Percentiles rank a stretch among this genome's conserved stretches.
Evolutionary conservation across 2,113 vertebrate genomes (phyloP).

Genomic region (Lagenorhynchus albirostris): DNA sequence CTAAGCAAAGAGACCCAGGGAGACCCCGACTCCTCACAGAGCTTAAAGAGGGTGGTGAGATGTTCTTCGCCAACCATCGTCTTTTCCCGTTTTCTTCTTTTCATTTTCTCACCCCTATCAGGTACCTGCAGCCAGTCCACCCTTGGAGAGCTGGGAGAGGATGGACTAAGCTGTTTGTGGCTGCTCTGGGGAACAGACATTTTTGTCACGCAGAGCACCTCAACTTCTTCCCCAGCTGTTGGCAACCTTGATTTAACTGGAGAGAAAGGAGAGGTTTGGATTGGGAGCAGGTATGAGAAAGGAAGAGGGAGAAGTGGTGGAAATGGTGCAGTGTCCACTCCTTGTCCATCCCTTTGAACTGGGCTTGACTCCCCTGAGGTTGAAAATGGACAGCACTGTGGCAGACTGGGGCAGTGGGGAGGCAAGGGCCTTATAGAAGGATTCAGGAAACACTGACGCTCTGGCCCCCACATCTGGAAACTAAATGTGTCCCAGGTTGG

Average conservation of each 20-base stretch:
- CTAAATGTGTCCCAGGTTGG: neutral
- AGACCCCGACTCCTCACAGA: neutral
- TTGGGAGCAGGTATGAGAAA: neutral
- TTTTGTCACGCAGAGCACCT: neutral
- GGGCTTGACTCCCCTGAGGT: neutral
- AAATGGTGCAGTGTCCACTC: neutral
- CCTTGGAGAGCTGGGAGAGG: neutral
- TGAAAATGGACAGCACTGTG: neutral
- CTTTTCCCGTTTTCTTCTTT: neutral
- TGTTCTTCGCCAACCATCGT: neutral
- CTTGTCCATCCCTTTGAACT: neutral
- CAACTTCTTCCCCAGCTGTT: neutral
- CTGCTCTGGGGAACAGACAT: neutral
- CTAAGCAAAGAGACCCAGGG: neutral
- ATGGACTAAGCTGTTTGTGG: neutral
- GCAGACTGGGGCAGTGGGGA: neutral
- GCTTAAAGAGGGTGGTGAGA: neutral
- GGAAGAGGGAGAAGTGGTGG: neutral
- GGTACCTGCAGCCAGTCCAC: neutral
- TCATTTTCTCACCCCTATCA: neutral
- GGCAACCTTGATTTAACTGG: neutral
- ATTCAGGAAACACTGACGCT: neutral
- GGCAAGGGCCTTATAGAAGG: neutral
- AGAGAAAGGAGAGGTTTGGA: neutral
- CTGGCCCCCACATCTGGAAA: neutral